Evolutionary conservation across 2,113 vertebrate genomes (phyloP).

Genomic region (Erythrocercus mccallii): DNA sequence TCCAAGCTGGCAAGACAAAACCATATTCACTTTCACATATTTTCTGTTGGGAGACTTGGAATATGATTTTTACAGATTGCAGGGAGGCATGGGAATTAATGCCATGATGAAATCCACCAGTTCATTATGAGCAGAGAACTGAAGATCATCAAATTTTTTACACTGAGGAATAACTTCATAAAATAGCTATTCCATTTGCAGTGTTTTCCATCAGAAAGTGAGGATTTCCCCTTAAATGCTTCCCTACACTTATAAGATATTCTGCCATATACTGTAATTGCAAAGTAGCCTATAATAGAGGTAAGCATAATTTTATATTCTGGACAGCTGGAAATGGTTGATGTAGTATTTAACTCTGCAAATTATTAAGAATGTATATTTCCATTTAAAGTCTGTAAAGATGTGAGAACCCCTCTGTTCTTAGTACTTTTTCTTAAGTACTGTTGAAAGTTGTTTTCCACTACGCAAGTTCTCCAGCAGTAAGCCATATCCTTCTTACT

Average conservation of each 20-base stretch:
- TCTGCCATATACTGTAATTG: not conserved
- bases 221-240: not conserved
- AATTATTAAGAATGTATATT: not conserved
- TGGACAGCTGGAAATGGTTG: not conserved
- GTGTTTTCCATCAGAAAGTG: not conserved
- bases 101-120: not conserved
- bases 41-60: not conserved
- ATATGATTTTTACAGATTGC: not conserved
- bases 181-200: not conserved
- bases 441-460: not conserved
- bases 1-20: not conserved
- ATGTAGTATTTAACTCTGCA: not conserved
- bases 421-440: not conserved
- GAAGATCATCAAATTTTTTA: not conserved
- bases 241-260: not conserved
- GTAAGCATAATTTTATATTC: not conserved
- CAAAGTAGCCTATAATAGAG: not conserved
- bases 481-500: not conserved
- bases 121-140: not conserved
- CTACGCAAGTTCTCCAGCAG: fast-evolving
- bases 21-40: not conserved
- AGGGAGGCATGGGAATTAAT: not conserved
- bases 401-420: not conserved
- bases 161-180: not conserved
- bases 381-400: not conserved